phyloP scores from a whole-genome alignment of 2,113 vertebrate species.

The Aix galericulata region DNA sequence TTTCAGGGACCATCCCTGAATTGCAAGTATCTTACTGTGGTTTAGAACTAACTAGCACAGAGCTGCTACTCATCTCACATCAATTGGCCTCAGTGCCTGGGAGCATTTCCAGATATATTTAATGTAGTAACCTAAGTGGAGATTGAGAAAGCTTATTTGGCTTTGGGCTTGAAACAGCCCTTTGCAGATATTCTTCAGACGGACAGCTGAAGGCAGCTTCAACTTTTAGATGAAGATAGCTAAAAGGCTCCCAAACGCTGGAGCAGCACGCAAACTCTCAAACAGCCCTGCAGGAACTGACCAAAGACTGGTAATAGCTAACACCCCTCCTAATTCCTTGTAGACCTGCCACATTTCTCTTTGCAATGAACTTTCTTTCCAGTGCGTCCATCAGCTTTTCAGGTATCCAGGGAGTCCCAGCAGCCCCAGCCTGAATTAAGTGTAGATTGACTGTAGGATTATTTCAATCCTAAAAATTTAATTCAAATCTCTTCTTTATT shows the following conservation, averaged over 20 bases:
- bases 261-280: not conserved
- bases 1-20: not conserved
- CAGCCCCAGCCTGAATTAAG: not conserved
- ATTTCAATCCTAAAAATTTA: not conserved
- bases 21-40: not conserved
- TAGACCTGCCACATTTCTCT: not conserved
- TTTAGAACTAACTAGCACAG: not conserved
- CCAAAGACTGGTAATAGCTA: not conserved
- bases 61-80: not conserved
- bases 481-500: not conserved
- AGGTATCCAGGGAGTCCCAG: not conserved
- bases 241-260: not conserved
- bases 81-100: not conserved
- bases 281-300: not conserved
- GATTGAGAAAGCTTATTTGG: not conserved
- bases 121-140: not conserved
- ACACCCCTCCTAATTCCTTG: not conserved
- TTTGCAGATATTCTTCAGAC: not conserved
- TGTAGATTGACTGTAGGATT: not conserved
- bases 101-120: not conserved
- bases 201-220: too few relatives aligned
- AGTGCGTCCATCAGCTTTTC: not conserved
- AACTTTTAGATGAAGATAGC: not conserved
- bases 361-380: not conserved
- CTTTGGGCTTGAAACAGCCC: not conserved